Base-by-base conservation (phyloP, 2,113 vertebrate species). In the Lagopus muta region DNA sequence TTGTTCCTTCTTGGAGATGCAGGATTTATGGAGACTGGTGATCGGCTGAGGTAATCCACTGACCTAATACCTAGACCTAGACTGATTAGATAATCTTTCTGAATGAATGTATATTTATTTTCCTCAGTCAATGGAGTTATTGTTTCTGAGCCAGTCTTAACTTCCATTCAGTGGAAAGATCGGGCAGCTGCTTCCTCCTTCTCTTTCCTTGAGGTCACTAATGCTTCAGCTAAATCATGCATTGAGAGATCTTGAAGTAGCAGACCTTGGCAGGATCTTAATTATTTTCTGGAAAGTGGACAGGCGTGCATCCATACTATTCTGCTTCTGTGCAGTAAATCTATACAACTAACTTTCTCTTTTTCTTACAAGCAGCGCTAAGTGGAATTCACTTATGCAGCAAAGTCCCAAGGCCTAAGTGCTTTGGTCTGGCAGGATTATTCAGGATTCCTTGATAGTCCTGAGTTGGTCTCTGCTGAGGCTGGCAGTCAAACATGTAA, bases 31-130 rank as follows among this genome's bases (percentile, higher is more conserved):
- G 72, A 89, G 47, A 19, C 34, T 71, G 52, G 24, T 60, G 43
- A 61, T 88, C 82, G 22, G 40, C 60, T 86, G 87, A 88, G 61
- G 82, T 88, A 94, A 94, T 81, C 43, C 69, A 72, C n/a, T 91
- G 93, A 69, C 73, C 76, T 88, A 94, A 82, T 88, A 94, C 57
- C 69, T 86, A 91, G 65, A 81, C 73, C 69, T 90, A 94, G 61
- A 72, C 72, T 77, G 95, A 88, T 85, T 83, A 95, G 89, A 91
- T 90, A 94, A 88, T 89, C 82, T 93, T 93, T 90, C 71, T 89
- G 82, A 93, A 91, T 95, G 55, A 94, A 81, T 65, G 85, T 54
- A 65, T 94, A 58, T 88, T 94, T 94, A 83, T 92, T 93, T 96
- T 90, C 65, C 52, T 48, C 13, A 83, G 43, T 91, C 73, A 90